Percentiles rank a stretch among this genome's conserved stretches.
Conservation (phyloP, 2,888 invertebrate species). For the Microchrysa polita region DNA sequence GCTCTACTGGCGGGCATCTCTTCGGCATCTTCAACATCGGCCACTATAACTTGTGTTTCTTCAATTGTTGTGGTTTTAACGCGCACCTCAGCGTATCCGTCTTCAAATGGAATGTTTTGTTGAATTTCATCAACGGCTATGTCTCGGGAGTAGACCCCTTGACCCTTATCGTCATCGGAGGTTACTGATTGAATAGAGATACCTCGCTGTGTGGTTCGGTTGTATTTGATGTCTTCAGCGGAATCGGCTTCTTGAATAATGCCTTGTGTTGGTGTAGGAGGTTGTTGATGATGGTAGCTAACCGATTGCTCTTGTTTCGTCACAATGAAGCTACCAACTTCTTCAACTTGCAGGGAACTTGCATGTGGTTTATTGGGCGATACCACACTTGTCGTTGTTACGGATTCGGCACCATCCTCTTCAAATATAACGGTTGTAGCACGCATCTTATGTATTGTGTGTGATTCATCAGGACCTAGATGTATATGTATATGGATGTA, state of each 20-base stretch:
- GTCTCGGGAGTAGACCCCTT: slow-evolving; percentile 68
- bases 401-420: slow-evolving; percentile 58
- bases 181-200: slow-evolving; percentile 75
- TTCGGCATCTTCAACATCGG: slow-evolving; percentile 44
- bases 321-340: slow-evolving; percentile 64
- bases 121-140: slow-evolving; percentile 70
- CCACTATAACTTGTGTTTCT: slow-evolving; percentile 47
- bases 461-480: slow-evolving; percentile 73
- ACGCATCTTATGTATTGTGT: slow-evolving; percentile 73
- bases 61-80: slow-evolving; percentile 58
- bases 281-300: slow-evolving; percentile 54
- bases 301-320: slow-evolving; percentile 46
- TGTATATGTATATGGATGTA: slow-evolving; percentile 60
- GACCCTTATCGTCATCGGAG: slow-evolving; percentile 67
- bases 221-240: slow-evolving; percentile 55
- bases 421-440: slow-evolving; percentile 70
- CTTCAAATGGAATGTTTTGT: slow-evolving; percentile 66
- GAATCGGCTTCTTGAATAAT: slow-evolving; percentile 68
- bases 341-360: slow-evolving; percentile 69
- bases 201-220: slow-evolving; percentile 66
- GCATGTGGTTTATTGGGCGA: slow-evolving; percentile 66
- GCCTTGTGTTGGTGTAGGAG: slow-evolving; percentile 65
- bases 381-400: slow-evolving; percentile 61
- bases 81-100: slow-evolving; percentile 59
- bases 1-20: slow-evolving; percentile 5